These are phyloP conservation scores for Druon quercuslanigerum DNA, from an alignment of 1,140 invertebrate genomes.

Conservation along the genomic window DNA sequence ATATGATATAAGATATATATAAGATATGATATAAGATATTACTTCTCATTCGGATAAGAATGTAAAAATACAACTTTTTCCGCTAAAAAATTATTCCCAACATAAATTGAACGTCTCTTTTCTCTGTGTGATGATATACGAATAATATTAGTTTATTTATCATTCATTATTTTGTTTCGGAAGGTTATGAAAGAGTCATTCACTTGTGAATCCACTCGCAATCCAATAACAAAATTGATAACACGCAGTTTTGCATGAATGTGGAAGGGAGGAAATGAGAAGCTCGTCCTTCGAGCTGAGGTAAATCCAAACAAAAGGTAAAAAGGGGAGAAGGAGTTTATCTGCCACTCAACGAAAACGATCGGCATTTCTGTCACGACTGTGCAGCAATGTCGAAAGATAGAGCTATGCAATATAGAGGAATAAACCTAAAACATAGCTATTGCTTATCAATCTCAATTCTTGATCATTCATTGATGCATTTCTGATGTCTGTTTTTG, in stretches of 20 bases:
- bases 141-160: no score
- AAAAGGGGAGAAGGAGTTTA: conserved; percentile 30
- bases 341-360: conserved; percentile 47
- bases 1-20: no score
- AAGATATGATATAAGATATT: no score
- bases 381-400: conserved; percentile 31
- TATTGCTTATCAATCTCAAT: conserved; percentile 44
- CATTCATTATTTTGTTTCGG: no score
- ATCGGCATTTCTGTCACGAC: conserved; percentile 46
- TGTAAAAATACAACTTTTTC: no score
- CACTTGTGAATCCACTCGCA: background rate
- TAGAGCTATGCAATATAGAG: conserved; percentile 45
- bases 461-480: conserved; percentile 43
- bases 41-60: no score
- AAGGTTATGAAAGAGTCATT: background rate
- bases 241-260: conserved; percentile 4
- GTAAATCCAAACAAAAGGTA: conserved; percentile 45
- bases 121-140: no score
- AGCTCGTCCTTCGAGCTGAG: conserved; percentile 36
- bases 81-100: no score
- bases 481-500: conserved; percentile 38
- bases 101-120: no score
- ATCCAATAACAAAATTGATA: conserved; percentile 11
- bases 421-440: conserved; percentile 35
- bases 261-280: conserved; percentile 48